Base-by-base conservation (phyloP, 2,888 invertebrate genomes). In the Ceraclea dissimilis region DNA sequence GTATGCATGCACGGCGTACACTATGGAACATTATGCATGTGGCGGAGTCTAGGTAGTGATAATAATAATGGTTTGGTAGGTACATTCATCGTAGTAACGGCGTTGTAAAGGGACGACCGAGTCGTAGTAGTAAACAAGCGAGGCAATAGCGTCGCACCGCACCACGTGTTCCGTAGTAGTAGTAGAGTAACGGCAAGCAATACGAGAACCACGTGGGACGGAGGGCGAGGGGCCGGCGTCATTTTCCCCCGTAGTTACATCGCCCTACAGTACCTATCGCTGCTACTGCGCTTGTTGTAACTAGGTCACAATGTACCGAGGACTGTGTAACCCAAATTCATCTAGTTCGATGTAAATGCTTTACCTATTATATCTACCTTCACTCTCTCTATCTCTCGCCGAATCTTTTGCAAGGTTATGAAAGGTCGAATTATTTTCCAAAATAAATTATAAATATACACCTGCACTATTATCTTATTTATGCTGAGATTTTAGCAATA, bases 181-280 rank as follows among this genome's bases (percentile, higher is more conserved):
- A 26, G 26, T 26, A 26, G 4, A 26, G 26, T 26, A 26, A 6
- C 26, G 26, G 26, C 26, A 26, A 26, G 26, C 26, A 6, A 10
- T 10, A 26, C 26, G 26, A 26, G 26, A 26, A 10, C 26, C 26
- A 26, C 17, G 43, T 43, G 16, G 43, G 43, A 43, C 5, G 43
- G 5, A 19, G 47, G 47, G 47, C 47, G 47, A 18, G n/a, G 26
- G 26, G 39, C 13, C 39, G 39, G 39, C 39, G 39, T 39, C 39
- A 16, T 39, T 39, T 13, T 39, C 39, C 39, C 26, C 39, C 39
- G 39, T 39, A 39, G 39, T 50, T 54, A 46, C 50, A 54, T 49
- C 43, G 54, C 54, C 54, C 54, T 54, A 18, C 39, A 39, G 26
- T 6, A 13, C 39, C 39, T 39, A 39, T 26, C 26, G 13, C 16